Evolutionary conservation across 2,797 vertebrate species (phyloP), one percentile per base, ranked within the genome.

Genomic region (Champsocephalus esox): DNA sequence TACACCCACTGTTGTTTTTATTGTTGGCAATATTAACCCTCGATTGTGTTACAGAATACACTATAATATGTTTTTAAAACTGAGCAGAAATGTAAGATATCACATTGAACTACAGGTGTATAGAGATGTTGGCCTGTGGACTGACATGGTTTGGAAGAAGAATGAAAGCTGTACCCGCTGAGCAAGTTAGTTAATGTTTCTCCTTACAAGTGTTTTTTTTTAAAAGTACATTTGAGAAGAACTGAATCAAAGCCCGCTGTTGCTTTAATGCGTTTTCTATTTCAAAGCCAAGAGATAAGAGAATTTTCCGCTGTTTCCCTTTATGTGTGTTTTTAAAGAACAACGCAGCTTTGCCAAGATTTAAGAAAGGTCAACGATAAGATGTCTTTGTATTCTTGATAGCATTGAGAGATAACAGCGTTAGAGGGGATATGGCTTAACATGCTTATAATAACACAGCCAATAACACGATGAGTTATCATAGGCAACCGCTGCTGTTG

Each of bases 201-300:
- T 34, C 12, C 19, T 56, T 12, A 34, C 9, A 51, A 66, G 17
- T 13, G 12, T 2, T 0, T 44, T 51, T 38, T 49, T 38, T 38
- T 0, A 63, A 32, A 63, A 32, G 54, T 44, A 48, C 70, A 63
- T 34, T 12, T 59, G 4, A 70, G 34, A 71, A 14, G 66, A 67
- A 38, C 45, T 54, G 17, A 80, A 72, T 61, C 16, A 60, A 70
- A 65, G 64, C 65, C 12, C 13, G 34, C 52, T 66, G 45, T 63
- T 43, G 50, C 70, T 75, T 79, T 74, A 74, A 41, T 80, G 45
- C 54, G 54, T 57, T 48, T n/a, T 24, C 56, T 71, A 80, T 68
- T 56, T 67, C 59, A 75, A 58, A 80, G 70, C 61, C 24, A 66
- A 79, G 56, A 75, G 69, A 88, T 79, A 68, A 85, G 59, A 77